phyloP scores from a whole-genome alignment of 1,140 invertebrate species.

The Rhopalosiphum maidis region DNA sequence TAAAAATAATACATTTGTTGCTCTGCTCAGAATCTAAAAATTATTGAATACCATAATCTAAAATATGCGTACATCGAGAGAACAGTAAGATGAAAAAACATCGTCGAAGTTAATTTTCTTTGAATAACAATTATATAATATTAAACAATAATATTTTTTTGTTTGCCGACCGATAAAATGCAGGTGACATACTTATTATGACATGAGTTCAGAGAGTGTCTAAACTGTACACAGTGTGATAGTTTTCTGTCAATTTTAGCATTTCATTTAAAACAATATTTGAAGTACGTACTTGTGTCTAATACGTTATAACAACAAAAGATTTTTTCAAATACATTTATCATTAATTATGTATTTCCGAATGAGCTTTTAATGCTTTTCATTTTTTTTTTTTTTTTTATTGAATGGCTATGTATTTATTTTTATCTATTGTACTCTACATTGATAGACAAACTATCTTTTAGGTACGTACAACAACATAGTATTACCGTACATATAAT shows the following conservation, averaged over 20 bases:
- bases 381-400: too few species aligned
- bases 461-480: background rate
- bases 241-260: background rate
- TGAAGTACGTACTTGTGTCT: background rate
- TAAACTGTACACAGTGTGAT: background rate
- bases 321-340: background rate
- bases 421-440: background rate
- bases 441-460: background rate
- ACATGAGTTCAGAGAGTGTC: background rate
- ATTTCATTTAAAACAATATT: too few species aligned
- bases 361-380: background rate
- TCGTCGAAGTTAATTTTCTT: background rate
- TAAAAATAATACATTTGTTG: background rate
- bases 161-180: background rate
- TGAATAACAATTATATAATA: background rate
- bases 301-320: background rate
- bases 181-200: background rate
- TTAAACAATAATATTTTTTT: background rate
- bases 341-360: background rate
- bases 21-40: background rate
- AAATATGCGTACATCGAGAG: background rate
- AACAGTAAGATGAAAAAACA: background rate
- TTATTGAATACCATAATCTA: background rate
- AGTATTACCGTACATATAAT: background rate
- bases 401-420: background rate